Percentiles rank a stretch among this genome's conserved stretches.
Evolutionary conservation across 1,140 invertebrate species (phyloP).

Genomic region (Cyphomyrmex costatus): DNA sequence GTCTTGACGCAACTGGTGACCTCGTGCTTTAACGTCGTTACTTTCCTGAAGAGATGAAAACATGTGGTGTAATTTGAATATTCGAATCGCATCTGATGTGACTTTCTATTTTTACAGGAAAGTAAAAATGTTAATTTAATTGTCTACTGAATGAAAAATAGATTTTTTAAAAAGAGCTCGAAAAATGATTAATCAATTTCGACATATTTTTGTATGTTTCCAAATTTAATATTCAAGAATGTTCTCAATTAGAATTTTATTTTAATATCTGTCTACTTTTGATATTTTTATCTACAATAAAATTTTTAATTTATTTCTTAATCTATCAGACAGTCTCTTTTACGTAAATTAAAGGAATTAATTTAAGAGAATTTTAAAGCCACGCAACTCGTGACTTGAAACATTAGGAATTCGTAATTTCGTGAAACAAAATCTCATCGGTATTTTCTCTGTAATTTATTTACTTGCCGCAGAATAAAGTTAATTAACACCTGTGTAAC

Average conservation of each 20-base stretch:
- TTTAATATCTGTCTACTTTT: not conserved
- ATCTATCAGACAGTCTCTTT: not conserved
- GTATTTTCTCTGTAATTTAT: slow-evolving; percentile 18
- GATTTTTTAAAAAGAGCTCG: not conserved
- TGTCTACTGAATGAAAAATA: not conserved
- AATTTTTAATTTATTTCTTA: not conserved
- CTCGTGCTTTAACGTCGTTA: slow-evolving; percentile 8
- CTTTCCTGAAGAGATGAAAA: not conserved
- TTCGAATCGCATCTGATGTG: not conserved
- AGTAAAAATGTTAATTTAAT: not conserved
- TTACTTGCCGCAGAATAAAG: not conserved
- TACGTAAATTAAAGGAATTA: not conserved
- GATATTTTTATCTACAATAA: not conserved
- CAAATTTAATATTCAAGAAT: not conserved
- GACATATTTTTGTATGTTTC: not conserved
- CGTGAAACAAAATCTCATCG: not conserved
- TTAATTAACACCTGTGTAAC: slow-evolving; percentile 41
- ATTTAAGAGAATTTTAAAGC: not conserved
- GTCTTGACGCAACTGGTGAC: slow-evolving; percentile 45
- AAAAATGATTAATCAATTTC: not conserved
- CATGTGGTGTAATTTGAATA: not conserved
- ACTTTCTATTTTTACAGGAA: not conserved
- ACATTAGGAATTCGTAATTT: not conserved
- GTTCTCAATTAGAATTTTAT: not conserved
- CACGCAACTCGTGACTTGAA: not conserved